These are phyloP conservation scores for Hirtodrosophila confusa DNA, from an alignment of 2,888 invertebrate species.

Conservation along the genomic window DNA sequence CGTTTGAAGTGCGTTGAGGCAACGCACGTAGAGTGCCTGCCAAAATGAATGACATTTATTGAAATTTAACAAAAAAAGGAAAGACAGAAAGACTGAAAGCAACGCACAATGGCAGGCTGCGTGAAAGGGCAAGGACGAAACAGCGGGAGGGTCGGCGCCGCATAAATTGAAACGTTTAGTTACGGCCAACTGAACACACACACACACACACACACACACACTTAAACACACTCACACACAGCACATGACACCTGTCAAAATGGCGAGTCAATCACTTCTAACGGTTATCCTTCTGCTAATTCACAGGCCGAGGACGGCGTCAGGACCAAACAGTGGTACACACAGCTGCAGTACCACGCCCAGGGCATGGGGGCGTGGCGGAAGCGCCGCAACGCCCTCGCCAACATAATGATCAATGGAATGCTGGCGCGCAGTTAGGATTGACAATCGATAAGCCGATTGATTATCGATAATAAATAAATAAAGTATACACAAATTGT, in stretches of 20 bases:
- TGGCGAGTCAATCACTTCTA: constrained; percentile 65
- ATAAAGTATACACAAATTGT: neutral
- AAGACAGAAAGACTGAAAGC: constrained; percentile 31
- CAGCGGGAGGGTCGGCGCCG: constrained; percentile 23
- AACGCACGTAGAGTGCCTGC: constrained; percentile 72
- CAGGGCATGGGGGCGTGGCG: constrained; percentile 97
- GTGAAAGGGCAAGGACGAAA: constrained; percentile 36
- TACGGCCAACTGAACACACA: constrained; percentile 59
- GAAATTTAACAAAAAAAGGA: constrained; percentile 59
- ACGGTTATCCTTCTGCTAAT: constrained; percentile 31
- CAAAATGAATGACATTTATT: constrained; percentile 80
- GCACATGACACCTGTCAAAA: constrained; percentile 54
- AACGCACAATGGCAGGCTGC: constrained; percentile 45
- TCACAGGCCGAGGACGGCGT: constrained; percentile 93
- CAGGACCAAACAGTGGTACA: constrained; percentile 95
- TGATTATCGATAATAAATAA: constrained; percentile 11
- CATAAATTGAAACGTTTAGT: constrained; percentile 77
- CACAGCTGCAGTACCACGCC: constrained; percentile 94
- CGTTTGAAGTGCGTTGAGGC: constrained; percentile 66
- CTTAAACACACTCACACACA: constrained; percentile 17
- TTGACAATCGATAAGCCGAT: neutral
- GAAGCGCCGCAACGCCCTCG: constrained; percentile 94
- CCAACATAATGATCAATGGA: constrained; percentile 98
- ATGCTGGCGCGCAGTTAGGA: constrained; percentile 85
- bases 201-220: neutral